These are phyloP conservation scores for Eumerus sabulonum DNA, from an alignment of 2,888 invertebrate species.

Conservation along the genomic window DNA sequence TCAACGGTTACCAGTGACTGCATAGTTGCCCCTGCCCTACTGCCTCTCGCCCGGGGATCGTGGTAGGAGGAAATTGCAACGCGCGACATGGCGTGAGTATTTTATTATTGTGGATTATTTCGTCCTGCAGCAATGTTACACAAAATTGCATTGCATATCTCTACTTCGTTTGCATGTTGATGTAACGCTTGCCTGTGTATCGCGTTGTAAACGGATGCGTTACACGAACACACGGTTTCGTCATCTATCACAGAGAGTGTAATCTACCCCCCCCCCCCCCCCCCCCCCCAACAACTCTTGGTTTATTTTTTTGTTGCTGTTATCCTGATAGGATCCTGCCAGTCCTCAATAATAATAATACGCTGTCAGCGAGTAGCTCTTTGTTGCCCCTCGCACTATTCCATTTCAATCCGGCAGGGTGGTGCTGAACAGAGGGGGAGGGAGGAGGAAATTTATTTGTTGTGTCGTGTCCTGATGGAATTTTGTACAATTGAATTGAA, in stretches of 20 bases:
- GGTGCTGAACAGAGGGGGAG: too few relatives aligned
- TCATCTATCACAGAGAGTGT: conserved; percentile 56
- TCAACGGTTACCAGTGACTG: conserved; percentile 10
- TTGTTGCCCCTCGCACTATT: conserved; percentile 5
- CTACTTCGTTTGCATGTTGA: conserved; percentile 44
- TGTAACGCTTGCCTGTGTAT: conserved; percentile 4
- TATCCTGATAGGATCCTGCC: neutral
- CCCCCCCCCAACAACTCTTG: too few relatives aligned
- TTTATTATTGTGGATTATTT: conserved; percentile 63
- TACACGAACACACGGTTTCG: conserved; percentile 46
- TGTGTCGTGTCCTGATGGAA: conserved; percentile 61
- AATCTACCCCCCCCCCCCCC: too few relatives aligned
- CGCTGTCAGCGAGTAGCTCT: conserved; percentile 43
- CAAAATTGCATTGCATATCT: conserved; percentile 47
- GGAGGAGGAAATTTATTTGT: conserved; percentile 56
- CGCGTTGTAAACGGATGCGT: conserved; percentile 48
- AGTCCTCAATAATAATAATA: conserved; percentile 1
- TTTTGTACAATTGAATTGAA: conserved; percentile 65
- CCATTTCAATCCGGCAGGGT: neutral
- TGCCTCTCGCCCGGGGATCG: too few relatives aligned
- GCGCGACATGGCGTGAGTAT: conserved; percentile 49
- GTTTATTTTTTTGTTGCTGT: conserved; percentile 21
- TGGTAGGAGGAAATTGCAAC: conserved; percentile 11
- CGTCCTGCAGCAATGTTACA: conserved; percentile 61
- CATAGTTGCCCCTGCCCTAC: neutral